These are phyloP conservation scores for Anoplopoma fimbria DNA, from an alignment of 2,113 vertebrate genomes.

Conservation along the genomic window DNA sequence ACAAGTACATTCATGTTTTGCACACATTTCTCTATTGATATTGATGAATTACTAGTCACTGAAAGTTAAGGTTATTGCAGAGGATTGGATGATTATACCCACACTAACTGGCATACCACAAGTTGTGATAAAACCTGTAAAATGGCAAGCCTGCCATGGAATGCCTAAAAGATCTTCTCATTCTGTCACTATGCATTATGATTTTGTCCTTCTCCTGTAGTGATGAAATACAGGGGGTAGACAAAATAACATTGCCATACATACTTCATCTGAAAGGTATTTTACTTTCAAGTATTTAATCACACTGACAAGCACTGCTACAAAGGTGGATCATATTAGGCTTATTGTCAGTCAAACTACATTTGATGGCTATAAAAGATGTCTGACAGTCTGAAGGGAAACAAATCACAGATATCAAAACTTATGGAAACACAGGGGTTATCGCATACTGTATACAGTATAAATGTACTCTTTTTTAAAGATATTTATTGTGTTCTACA, in stretches of 20 bases:
- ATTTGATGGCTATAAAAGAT: constrained; percentile 24
- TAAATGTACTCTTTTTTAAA: not conserved
- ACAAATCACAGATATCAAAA: no score
- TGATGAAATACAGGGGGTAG: constrained; percentile 8
- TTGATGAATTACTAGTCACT: not conserved
- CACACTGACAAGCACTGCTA: constrained; percentile 11
- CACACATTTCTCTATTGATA: not conserved
- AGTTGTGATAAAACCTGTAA: not conserved
- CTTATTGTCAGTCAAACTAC: constrained; percentile 25
- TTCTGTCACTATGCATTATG: constrained; percentile 32
- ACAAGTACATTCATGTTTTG: not conserved
- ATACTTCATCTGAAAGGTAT: constrained; percentile 29
- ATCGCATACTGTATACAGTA: not conserved
- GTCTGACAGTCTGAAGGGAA: no score
- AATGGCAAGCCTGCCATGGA: constrained; percentile 1
- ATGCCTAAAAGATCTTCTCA: constrained; percentile 18
- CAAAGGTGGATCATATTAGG: constrained; percentile 23
- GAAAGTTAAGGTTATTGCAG: constrained; percentile 8
- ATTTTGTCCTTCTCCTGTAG: not conserved
- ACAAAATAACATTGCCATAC: constrained; percentile 26
- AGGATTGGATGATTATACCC: not conserved
- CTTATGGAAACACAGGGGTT: no score
- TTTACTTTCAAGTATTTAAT: constrained; percentile 32
- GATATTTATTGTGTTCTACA: not conserved
- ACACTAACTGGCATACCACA: not conserved